A percentile compares a stretch with the other conserved stretches of the same genome.
Evolutionary conservation across 2,888 invertebrate genomes (phyloP).

Genomic region (Drosophila putrida): DNA sequence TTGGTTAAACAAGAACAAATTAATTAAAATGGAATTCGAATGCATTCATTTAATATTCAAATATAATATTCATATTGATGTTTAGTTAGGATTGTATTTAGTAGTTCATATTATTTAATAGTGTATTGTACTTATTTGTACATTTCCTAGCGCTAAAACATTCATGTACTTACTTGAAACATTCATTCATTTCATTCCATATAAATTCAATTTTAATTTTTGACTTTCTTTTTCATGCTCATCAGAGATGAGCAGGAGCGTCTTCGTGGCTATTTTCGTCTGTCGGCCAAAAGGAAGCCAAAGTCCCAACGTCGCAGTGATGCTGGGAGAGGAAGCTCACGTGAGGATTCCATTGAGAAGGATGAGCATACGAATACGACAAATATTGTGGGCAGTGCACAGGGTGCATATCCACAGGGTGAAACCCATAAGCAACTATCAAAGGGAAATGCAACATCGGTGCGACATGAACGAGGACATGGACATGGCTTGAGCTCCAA

Average conservation of each 20-base stretch:
- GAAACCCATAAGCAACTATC: slow-evolving; percentile 19
- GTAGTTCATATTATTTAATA: no score
- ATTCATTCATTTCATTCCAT: background rate
- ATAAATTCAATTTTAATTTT: background rate
- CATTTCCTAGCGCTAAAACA: background rate
- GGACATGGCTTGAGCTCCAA: slow-evolving; percentile 36
- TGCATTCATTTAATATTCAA: no score
- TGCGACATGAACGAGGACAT: slow-evolving; percentile 52
- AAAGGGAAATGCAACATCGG: slow-evolving; percentile 13
- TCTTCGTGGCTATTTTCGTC: slow-evolving; percentile 87
- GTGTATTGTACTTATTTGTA: no score
- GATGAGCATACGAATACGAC: slow-evolving; percentile 82
- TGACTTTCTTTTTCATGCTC: background rate
- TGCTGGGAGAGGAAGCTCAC: slow-evolving; percentile 73
- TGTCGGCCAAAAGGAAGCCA: slow-evolving; percentile 85
- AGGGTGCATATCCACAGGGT: slow-evolving; percentile 9
- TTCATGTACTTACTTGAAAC: background rate
- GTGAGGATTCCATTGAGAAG: slow-evolving; percentile 83
- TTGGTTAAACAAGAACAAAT: no score
- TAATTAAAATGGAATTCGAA: no score
- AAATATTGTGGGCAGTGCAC: slow-evolving; percentile 65
- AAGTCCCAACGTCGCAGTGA: slow-evolving; percentile 82
- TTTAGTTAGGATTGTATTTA: no score
- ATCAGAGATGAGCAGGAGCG: slow-evolving; percentile 87
- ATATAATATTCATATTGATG: no score